Conservation (phyloP, 1,140 invertebrate species). For the Eriocheir sinensis region DNA sequence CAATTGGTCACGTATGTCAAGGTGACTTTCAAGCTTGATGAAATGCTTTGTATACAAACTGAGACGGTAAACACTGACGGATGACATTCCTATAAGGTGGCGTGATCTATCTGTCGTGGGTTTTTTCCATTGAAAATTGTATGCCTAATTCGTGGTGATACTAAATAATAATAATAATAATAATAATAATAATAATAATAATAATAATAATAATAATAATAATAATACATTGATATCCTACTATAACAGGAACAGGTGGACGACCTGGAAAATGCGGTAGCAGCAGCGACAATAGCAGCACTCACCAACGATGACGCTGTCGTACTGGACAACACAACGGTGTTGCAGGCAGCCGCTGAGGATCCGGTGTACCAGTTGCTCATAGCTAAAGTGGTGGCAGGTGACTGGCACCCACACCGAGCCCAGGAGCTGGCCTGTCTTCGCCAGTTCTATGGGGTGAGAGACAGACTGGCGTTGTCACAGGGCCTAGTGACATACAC, state of each 20-base stretch:
- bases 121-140: too few relatives aligned
- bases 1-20: too few relatives aligned
- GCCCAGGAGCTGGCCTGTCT: conserved; percentile 42
- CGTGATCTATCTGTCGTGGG: too few relatives aligned
- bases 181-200: too few relatives aligned
- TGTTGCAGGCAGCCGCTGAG: background rate
- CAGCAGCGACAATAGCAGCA: background rate
- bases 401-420: conserved; percentile 14
- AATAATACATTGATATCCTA: too few relatives aligned
- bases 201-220: too few relatives aligned
- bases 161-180: too few relatives aligned
- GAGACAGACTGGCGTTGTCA: background rate
- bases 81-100: too few relatives aligned
- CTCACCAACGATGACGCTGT: background rate
- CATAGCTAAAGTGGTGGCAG: conserved; percentile 3
- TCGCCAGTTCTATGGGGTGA: conserved; percentile 29
- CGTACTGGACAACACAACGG: conserved; percentile 19
- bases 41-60: too few relatives aligned
- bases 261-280: background rate
- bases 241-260: background rate
- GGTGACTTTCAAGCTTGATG: too few relatives aligned
- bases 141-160: too few relatives aligned
- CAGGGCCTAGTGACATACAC: conserved; percentile 35
- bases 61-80: too few relatives aligned
- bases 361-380: conserved; percentile 54